These are phyloP conservation scores for Motacilla alba DNA, from an alignment of 2,113 vertebrate species.

Conservation along the genomic window DNA sequence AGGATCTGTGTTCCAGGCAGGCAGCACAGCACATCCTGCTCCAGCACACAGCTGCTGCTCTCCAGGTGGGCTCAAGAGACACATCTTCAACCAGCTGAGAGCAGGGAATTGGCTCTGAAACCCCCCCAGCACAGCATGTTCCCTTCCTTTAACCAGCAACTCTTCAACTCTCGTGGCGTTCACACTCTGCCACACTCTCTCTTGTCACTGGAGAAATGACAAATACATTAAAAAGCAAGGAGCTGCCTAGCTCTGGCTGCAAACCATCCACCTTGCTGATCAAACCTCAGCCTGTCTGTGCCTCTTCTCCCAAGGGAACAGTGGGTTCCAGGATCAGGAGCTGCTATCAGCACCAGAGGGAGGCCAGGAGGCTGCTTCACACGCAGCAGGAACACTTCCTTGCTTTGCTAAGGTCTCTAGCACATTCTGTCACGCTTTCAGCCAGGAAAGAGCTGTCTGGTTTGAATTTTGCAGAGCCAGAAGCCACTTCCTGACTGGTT, in stretches of 20 bases:
- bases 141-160: background rate
- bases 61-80: background rate
- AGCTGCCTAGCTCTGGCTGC: background rate
- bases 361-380: background rate
- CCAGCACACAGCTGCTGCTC: background rate
- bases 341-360: background rate
- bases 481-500: background rate
- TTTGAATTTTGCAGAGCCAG: background rate
- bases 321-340: background rate
- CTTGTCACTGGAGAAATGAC: background rate
- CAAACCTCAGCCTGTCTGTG: background rate
- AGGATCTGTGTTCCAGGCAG: background rate
- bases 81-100: background rate
- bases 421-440: background rate
- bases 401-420: background rate
- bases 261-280: background rate
- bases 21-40: background rate
- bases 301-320: background rate
- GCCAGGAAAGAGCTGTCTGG: background rate
- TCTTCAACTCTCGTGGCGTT: background rate
- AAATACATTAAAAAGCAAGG: background rate
- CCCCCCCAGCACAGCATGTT: background rate
- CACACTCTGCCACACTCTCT: background rate
- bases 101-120: background rate
- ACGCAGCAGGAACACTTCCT: background rate